phyloP scores from a whole-genome alignment of 1,140 invertebrate genomes.

The Zophobas atratus region DNA sequence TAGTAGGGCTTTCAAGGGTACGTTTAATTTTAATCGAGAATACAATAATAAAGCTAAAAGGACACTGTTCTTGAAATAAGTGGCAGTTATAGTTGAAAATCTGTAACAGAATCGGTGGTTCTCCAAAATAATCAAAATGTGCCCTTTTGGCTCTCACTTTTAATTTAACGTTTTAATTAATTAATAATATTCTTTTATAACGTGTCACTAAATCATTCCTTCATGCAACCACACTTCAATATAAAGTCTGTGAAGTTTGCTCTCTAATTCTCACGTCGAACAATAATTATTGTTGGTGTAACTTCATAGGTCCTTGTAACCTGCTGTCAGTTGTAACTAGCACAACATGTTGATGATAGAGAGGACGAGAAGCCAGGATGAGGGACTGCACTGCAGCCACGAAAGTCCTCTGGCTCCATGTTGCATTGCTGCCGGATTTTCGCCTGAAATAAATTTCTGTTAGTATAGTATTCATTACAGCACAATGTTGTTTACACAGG shows the following conservation, averaged over 20 bases:
- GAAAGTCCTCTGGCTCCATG: slow-evolving; percentile 72
- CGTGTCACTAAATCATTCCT: slow-evolving; percentile 6
- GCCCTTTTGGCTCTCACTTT: slow-evolving; percentile 14
- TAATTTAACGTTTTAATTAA: neutral
- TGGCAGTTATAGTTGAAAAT: slow-evolving; percentile 13
- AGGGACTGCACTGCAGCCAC: slow-evolving; percentile 67
- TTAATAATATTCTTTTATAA: slow-evolving; percentile 4
- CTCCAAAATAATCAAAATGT: neutral
- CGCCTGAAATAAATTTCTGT: slow-evolving; percentile 65
- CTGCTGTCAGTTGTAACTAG: slow-evolving; percentile 49
- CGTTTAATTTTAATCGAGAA: too few relatives aligned
- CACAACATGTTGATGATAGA: slow-evolving; percentile 56
- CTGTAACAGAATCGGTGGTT: slow-evolving; percentile 1
- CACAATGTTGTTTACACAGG: too few relatives aligned
- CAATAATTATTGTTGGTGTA: slow-evolving; percentile 5
- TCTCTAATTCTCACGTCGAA: slow-evolving; percentile 17
- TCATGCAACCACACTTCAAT: slow-evolving; percentile 1
- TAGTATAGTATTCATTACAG: too few relatives aligned
- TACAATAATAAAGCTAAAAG: too few relatives aligned
- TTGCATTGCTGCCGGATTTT: slow-evolving; percentile 76
- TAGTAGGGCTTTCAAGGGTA: too few relatives aligned
- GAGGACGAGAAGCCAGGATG: slow-evolving; percentile 63
- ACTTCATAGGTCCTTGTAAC: slow-evolving; percentile 1
- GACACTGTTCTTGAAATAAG: neutral
- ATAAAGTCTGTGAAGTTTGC: neutral